Conservation (phyloP, 2,113 vertebrate species). For the Promerops cafer region DNA sequence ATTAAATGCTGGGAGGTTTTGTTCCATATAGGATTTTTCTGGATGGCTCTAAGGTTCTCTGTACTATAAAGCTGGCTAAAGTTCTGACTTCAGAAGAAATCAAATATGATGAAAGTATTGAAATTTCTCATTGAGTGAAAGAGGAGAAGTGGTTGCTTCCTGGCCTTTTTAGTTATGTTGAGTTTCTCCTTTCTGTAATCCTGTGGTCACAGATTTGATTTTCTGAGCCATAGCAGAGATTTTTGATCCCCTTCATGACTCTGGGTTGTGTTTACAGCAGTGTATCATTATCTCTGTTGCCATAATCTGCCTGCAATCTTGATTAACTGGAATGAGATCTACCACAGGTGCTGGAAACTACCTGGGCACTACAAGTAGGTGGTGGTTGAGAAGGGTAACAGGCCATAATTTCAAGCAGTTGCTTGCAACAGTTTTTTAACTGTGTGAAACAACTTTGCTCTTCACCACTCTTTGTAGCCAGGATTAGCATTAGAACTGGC, state of each 20-base stretch:
- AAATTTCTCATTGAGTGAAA: neutral
- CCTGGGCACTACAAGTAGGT: neutral
- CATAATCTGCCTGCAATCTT: neutral
- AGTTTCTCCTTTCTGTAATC: neutral
- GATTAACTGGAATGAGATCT: neutral
- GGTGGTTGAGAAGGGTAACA: neutral
- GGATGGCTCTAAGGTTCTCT: neutral
- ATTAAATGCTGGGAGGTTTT: neutral
- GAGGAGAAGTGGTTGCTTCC: neutral
- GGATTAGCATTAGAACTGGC: neutral
- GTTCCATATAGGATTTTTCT: neutral
- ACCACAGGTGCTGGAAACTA: neutral
- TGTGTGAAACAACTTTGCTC: neutral
- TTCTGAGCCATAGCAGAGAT: neutral
- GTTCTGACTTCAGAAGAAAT: neutral
- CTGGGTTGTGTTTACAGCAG: neutral
- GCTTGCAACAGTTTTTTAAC: neutral
- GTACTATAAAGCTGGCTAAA: neutral
- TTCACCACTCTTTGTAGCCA: neutral
- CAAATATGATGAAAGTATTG: neutral
- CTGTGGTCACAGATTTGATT: neutral
- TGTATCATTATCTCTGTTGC: neutral
- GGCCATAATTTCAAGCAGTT: neutral
- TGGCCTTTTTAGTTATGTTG: neutral
- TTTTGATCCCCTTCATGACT: neutral